A percentile compares a stretch with the other conserved stretches of the same genome.
Conservation (phyloP, 2,113 vertebrate genomes). For the Oreochromis aureus region DNA sequence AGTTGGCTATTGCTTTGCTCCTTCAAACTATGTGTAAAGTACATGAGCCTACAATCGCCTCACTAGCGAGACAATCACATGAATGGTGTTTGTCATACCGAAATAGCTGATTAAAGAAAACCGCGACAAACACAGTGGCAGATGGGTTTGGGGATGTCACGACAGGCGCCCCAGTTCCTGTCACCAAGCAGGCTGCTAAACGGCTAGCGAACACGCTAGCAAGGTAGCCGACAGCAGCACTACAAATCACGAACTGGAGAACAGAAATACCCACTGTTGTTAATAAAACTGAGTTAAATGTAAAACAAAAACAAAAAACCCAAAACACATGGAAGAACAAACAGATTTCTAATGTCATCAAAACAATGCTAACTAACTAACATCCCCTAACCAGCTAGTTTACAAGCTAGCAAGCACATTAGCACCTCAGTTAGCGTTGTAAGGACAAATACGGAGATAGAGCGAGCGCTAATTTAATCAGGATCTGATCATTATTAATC, state of each 20-base stretch:
- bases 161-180: neutral
- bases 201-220: neutral
- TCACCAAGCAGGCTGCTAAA: neutral
- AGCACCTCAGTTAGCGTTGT: neutral
- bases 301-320: neutral
- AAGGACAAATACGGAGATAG: neutral
- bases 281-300: neutral
- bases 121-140: neutral
- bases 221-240: neutral
- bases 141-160: constrained; percentile 12
- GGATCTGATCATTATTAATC: neutral
- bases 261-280: too few species aligned
- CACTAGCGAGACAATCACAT: neutral
- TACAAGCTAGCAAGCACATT: neutral
- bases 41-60: neutral
- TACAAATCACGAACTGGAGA: neutral
- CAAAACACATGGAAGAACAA: neutral
- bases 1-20: neutral
- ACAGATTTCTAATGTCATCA: neutral
- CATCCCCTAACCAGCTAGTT: neutral
- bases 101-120: neutral
- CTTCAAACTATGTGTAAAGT: neutral
- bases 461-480: neutral
- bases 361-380: neutral
- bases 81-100: neutral